Evolutionary conservation across 1,140 invertebrate species (phyloP).

Genomic region (Zaprionus nigranus): DNA sequence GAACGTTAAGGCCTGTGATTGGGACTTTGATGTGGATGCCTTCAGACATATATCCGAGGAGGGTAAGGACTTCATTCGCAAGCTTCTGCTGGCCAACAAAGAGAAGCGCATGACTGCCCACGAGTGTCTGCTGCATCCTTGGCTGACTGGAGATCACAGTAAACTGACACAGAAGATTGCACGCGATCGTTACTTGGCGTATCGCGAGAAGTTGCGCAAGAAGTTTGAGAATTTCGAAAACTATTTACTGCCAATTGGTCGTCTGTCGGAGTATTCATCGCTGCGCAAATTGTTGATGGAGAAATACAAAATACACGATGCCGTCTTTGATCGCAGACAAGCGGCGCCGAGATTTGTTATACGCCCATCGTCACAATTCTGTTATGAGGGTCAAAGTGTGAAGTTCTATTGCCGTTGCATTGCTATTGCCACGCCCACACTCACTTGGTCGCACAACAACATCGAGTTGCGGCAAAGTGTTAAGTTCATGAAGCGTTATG

Average conservation of each 20-base stretch:
- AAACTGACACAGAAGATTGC: conserved; percentile 91
- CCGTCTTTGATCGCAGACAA: conserved; percentile 98
- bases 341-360: conserved; percentile 99
- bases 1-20: conserved; percentile 99
- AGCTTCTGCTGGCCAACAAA: conserved; percentile 96
- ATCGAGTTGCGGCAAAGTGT: conserved; percentile 97
- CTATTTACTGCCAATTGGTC: conserved; percentile 96
- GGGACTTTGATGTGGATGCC: conserved; percentile 98
- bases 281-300: conserved; percentile 98
- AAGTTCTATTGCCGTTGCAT: conserved; percentile 99
- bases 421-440: conserved; percentile 95
- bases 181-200: conserved; percentile 92
- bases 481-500: conserved; percentile 99
- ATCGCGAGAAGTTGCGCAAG: conserved; percentile 93
- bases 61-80: conserved; percentile 98
- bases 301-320: conserved; percentile 98
- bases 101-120: conserved; percentile 99
- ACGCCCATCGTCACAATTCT: conserved; percentile 96
- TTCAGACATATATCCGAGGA: conserved; percentile 97
- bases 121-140: conserved; percentile 97
- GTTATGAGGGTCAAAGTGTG: conserved; percentile 98
- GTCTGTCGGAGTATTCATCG: conserved; percentile 98
- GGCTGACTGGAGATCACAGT: conserved; percentile 94
- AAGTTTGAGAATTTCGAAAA: conserved; percentile 96
- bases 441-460: conserved; percentile 98